phyloP scores from a whole-genome alignment of 2,888 invertebrate species.

The Drosophila anceps region DNA sequence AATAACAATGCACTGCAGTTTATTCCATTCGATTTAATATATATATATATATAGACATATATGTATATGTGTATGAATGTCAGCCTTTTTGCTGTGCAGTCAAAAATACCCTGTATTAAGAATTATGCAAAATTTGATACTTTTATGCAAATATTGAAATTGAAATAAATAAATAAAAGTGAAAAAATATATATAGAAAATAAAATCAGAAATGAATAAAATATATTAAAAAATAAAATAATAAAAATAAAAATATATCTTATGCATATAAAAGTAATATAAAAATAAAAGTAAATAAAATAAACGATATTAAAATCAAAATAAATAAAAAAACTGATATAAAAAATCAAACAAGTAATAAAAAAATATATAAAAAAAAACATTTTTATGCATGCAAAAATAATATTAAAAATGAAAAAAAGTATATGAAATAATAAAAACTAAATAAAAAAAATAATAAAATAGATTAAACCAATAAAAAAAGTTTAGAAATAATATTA shows the following conservation, averaged over 20 bases:
- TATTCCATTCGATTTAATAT: slow-evolving; percentile 3
- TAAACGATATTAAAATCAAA: too few species aligned
- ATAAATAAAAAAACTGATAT: background rate
- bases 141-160: background rate
- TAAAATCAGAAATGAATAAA: background rate
- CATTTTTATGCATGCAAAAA: too few species aligned
- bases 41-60: background rate
- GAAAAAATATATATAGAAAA: background rate
- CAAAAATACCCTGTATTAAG: background rate
- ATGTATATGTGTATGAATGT: too few species aligned
- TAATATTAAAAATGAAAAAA: background rate
- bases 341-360: background rate
- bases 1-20: slow-evolving; percentile 7
- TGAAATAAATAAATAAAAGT: background rate
- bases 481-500: too few species aligned
- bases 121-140: background rate
- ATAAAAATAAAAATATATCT: too few species aligned
- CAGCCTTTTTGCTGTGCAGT: background rate
- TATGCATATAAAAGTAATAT: too few species aligned
- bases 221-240: background rate
- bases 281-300: too few species aligned
- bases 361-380: background rate
- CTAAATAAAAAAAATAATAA: too few species aligned
- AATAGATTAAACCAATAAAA: too few species aligned
- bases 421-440: background rate